Evolutionary conservation across 2,113 vertebrate species (phyloP).

Genomic region (Oncorhynchus clarkii): DNA sequence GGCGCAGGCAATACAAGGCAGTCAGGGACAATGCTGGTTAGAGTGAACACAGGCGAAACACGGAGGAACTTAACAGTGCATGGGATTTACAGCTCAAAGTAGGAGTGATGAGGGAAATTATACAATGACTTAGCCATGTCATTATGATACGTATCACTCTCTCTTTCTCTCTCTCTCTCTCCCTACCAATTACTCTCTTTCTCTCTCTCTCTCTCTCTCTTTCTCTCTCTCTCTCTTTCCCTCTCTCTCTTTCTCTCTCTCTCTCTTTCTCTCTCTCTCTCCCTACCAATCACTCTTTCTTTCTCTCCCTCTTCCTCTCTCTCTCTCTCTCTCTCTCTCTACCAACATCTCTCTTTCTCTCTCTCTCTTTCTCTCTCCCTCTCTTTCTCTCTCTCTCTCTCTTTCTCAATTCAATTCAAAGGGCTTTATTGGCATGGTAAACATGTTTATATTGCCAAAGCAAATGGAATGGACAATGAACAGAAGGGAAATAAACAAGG

Average conservation of each 20-base stretch:
- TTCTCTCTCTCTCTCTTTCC: rapidly evolving
- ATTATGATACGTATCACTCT: slow-evolving; percentile 29
- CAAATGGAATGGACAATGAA: too few species aligned
- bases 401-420: background rate
- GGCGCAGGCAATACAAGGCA: slow-evolving; percentile 42
- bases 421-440: too few species aligned
- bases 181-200: background rate
- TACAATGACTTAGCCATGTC: slow-evolving; percentile 44
- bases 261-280: background rate
- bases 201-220: background rate
- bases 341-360: too few species aligned
- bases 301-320: too few species aligned
- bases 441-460: too few species aligned
- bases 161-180: background rate
- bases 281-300: too few species aligned
- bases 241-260: background rate
- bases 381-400: background rate
- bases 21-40: slow-evolving; percentile 43
- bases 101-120: slow-evolving; percentile 50
- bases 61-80: slow-evolving; percentile 41
- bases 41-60: slow-evolving; percentile 44
- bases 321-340: too few species aligned
- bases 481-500: too few species aligned
- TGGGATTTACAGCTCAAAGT: slow-evolving; percentile 41
- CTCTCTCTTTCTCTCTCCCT: background rate